phyloP scores from a whole-genome alignment of 2,797 vertebrate species.

The Eulemur rubriventer region DNA sequence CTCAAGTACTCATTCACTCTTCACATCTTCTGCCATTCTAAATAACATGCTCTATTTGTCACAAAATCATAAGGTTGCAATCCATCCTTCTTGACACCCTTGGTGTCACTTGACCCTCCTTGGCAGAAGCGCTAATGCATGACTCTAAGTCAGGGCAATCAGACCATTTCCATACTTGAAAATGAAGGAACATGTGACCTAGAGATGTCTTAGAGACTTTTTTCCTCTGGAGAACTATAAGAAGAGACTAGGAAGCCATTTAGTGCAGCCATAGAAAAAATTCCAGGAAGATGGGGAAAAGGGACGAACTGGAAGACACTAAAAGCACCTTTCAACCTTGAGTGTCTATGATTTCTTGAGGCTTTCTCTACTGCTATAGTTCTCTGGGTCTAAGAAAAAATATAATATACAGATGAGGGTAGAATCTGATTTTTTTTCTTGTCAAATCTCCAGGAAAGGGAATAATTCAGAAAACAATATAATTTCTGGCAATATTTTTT shows the following conservation, averaged over 20 bases:
- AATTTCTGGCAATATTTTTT: background rate
- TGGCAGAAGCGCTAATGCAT: slow-evolving; percentile 4
- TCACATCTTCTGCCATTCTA: background rate
- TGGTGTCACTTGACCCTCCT: background rate
- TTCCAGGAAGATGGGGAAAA: background rate
- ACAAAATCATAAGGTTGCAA: background rate
- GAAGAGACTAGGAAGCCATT: background rate
- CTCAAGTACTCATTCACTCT: background rate
- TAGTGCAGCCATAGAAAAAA: background rate
- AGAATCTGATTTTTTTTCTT: background rate
- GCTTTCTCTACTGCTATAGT: background rate
- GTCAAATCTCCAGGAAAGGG: background rate
- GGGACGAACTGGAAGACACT: background rate
- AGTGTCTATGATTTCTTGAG: background rate
- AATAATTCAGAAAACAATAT: background rate
- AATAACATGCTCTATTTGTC: slow-evolving; percentile 7
- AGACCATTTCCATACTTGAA: background rate
- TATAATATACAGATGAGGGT: background rate
- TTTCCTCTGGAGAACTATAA: background rate
- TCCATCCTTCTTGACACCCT: background rate
- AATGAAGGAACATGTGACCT: background rate
- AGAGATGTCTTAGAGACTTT: background rate
- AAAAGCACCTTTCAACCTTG: background rate
- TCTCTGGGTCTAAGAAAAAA: background rate
- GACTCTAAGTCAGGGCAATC: background rate